A percentile compares a stretch with the other conserved stretches of the same genome.
These are phyloP conservation scores for Dimorphilus gyrociliatus DNA, from an alignment of 2,888 invertebrate species.

Conservation along the genomic window DNA sequence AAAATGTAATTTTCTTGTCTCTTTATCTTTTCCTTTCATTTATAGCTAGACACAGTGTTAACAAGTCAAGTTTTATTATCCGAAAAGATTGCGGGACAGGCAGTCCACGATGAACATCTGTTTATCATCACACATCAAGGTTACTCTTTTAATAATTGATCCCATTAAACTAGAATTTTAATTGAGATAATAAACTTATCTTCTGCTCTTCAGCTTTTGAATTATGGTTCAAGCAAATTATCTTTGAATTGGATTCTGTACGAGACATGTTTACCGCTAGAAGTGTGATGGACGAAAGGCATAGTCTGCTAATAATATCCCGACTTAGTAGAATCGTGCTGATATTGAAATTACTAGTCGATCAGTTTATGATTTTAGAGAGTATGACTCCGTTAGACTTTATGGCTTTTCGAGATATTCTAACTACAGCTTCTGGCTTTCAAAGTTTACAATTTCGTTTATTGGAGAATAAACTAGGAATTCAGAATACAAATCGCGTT, in stretches of 20 bases:
- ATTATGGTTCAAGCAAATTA: constrained; percentile 97
- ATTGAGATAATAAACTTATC: neutral
- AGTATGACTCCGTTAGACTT: constrained; percentile 98
- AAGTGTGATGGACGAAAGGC: constrained; percentile 57
- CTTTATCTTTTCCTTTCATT: too few relatives aligned
- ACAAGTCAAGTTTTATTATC: too few relatives aligned
- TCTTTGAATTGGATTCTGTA: constrained; percentile 87
- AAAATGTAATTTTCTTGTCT: too few relatives aligned
- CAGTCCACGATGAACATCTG: constrained; percentile 87
- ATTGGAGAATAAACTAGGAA: constrained; percentile 74
- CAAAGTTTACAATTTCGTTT: constrained; percentile 87
- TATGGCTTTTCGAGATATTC: constrained; percentile 71
- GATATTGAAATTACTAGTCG: constrained; percentile 73
- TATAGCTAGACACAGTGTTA: too few relatives aligned
- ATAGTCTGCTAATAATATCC: constrained; percentile 78
- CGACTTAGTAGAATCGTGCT: constrained; percentile 75
- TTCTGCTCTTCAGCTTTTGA: constrained; percentile 53
- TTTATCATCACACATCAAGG: constrained; percentile 97
- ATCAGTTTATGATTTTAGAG: constrained; percentile 90
- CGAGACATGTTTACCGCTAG: constrained; percentile 53
- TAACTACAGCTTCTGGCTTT: constrained; percentile 91
- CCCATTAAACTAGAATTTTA: neutral
- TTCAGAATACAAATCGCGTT: constrained; percentile 58
- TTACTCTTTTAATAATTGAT: constrained; percentile 31
- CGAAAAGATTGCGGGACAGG: too few relatives aligned